A percentile compares a stretch with the other conserved stretches of the same genome.
Evolutionary conservation across 2,888 invertebrate species (phyloP).

Genomic region (Pocota personata): DNA sequence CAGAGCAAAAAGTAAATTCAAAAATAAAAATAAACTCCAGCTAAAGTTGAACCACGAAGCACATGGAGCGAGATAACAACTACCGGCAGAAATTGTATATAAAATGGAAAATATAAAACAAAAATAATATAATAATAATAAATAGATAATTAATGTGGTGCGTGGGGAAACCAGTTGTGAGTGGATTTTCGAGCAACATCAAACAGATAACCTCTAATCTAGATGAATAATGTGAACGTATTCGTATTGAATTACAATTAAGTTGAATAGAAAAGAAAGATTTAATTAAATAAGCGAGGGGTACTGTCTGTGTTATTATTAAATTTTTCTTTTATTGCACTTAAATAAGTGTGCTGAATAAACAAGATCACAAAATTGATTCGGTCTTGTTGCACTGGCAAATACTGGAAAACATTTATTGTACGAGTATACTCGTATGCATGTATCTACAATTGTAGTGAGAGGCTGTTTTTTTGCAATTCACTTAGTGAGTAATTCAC

Average conservation of each 20-base stretch:
- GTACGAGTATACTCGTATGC: neutral
- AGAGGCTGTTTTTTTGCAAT: neutral
- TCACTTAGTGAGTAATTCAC: neutral
- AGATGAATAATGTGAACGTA: slow-evolving; percentile 17
- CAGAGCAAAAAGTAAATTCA: neutral
- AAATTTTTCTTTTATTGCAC: neutral
- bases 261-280: neutral
- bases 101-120: neutral
- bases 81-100: neutral
- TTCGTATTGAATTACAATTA: slow-evolving; percentile 19
- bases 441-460: neutral
- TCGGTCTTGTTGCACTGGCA: neutral
- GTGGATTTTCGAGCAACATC: slow-evolving; percentile 10
- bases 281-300: slow-evolving; percentile 18
- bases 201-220: slow-evolving; percentile 48
- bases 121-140: neutral
- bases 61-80: slow-evolving; percentile 13
- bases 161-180: slow-evolving; percentile 10
- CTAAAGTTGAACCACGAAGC: neutral
- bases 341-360: slow-evolving; percentile 21
- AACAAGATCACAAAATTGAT: slow-evolving; percentile 25
- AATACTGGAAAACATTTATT: neutral
- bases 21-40: neutral
- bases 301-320: neutral
- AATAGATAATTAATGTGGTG: neutral